Evolutionary conservation across 2,113 vertebrate genomes (phyloP).

Genomic region (Salvator merianae): DNA sequence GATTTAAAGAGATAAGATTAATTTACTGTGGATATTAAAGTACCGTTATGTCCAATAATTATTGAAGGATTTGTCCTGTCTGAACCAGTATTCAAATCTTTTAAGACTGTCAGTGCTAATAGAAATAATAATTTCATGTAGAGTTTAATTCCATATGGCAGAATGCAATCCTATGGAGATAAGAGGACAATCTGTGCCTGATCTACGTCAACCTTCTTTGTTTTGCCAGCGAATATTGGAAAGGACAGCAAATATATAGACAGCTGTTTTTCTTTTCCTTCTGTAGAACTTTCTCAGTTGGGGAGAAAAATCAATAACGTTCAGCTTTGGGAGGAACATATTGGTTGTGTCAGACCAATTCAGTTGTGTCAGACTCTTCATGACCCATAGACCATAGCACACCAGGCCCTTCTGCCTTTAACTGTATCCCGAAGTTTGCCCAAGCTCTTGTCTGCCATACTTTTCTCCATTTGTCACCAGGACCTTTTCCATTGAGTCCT

Average conservation of each 20-base stretch:
- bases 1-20: not conserved
- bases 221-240: not conserved
- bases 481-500: too few relatives aligned
- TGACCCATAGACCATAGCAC: not conserved
- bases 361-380: too few relatives aligned
- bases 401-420: not conserved
- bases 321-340: not conserved
- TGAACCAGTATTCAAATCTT: not conserved
- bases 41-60: not conserved
- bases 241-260: not conserved
- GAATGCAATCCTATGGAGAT: not conserved
- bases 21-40: not conserved
- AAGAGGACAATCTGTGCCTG: not conserved
- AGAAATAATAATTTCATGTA: not conserved
- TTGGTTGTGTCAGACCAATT: not conserved
- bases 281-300: not conserved
- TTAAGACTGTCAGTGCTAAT: not conserved
- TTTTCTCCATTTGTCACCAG: too few relatives aligned
- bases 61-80: not conserved
- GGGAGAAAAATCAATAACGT: not conserved
- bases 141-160: not conserved
- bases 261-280: not conserved
- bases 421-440: too few relatives aligned
- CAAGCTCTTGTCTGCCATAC: too few relatives aligned
- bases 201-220: not conserved